A percentile compares a stretch with the other conserved stretches of the same genome.
Conservation (phyloP, 2,797 vertebrate species). For the Aselliscus stoliczkanus region DNA sequence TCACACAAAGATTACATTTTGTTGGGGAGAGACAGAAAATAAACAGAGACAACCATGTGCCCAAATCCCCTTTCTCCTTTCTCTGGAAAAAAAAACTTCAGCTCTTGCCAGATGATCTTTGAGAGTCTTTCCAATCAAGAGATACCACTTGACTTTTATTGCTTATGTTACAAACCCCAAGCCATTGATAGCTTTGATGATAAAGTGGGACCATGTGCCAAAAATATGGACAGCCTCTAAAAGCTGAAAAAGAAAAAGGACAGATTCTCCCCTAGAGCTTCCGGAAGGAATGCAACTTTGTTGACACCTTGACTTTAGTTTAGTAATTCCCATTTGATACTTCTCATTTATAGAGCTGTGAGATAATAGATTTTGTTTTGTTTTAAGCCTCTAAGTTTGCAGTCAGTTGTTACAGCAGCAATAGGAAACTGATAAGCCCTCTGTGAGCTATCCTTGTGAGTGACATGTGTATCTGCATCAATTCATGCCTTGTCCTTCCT, state of each 20-base stretch:
- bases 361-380: not conserved
- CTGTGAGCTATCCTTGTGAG: not conserved
- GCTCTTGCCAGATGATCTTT: not conserved
- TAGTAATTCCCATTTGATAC: not conserved
- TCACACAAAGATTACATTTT: not conserved
- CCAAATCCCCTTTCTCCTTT: not conserved
- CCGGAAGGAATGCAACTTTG: not conserved
- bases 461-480: not conserved
- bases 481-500: not conserved
- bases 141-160: not conserved
- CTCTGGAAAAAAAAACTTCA: not conserved
- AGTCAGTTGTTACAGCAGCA: not conserved
- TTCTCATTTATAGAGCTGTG: not conserved
- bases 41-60: not conserved
- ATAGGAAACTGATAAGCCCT: not conserved
- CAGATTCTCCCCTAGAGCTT: not conserved
- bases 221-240: not conserved
- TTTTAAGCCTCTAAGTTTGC: not conserved
- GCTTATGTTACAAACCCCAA: not conserved
- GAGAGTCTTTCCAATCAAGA: not conserved
- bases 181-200: not conserved
- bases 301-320: not conserved
- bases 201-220: not conserved
- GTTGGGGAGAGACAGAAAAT: not conserved
- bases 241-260: not conserved